Base-by-base conservation (phyloP, 2,888 invertebrate species). In the Meiosimyza decipiens region DNA sequence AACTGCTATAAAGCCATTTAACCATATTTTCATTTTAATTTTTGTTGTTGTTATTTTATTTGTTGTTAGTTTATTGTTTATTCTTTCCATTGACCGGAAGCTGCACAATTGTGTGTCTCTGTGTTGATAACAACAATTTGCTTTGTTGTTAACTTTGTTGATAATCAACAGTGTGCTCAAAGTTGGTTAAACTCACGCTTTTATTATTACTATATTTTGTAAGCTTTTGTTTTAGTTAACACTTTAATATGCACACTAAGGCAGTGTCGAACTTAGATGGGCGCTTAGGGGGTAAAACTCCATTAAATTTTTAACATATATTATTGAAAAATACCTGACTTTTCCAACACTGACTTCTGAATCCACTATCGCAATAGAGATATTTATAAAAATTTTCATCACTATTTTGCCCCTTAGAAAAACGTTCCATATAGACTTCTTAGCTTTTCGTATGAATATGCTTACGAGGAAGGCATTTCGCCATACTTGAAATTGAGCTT, bases 51-150 rank as follows among this genome's bases (percentile, higher is more conserved):
- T 28, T 28, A 28, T 28, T 28, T 28, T 28, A 28, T 28, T 60
- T 54, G 50, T 64, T 64, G 40, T 28, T 9, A 40, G 40, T 40
- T 64, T 62, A 40, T 40, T 62, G 2, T 16, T 51, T 64, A 9
- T 51, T 64, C 12, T 63, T 54, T 28, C 55, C 11, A 52, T 40
- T 60, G 63, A 63, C 70, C 70, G 70, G 70, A 70, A 70, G 70
- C 63, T 40, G 47, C 13, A 54, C 63, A 54, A 62, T 68, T 67
- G 55, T 16, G 55, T 55, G 22, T 40, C 16, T 40, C 12, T 55
- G 55, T 33, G 40, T 40, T 40, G 40, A 40, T 9, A 40, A 40
- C 40, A 40, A 40, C 40, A 40, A 40, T 40, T 40, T 40, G 40
- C 40, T 57, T 70, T 40, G 70, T 18, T 51, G 57, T 60, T 51